Base-by-base conservation (phyloP, 2,797 vertebrate species). In the Gobionotothen gibberifrons region DNA sequence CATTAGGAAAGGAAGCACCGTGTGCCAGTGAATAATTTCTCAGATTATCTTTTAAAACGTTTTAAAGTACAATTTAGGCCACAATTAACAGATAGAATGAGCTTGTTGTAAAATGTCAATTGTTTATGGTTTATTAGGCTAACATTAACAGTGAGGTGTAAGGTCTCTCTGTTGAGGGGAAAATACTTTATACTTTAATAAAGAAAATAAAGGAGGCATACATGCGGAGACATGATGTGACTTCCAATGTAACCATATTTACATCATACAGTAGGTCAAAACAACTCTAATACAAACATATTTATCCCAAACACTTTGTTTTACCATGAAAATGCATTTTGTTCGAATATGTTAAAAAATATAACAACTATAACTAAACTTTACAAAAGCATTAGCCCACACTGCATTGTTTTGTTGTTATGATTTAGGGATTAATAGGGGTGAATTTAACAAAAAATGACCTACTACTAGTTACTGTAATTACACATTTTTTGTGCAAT, bases 361-460 rank as follows among this genome's bases (percentile, higher is more conserved):
- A 19, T 26, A 26, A 26, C 26, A 26, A 26, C 26, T 5, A 26
- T 22, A 10, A n/a, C 22, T 55, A 36, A 9, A 36, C 49, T 55
- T 14, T 55, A 48, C n/a, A 39, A 15, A 15, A 15, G 8, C 9
- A 13, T 19, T 9, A 29, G 32, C 21, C 32, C 6, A n/a, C 1
- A 9, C 56, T 67, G 47, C 14, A 22, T 43, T 68, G 42, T 46
- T 59, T 43, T 42, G n/a, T 17, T 40, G 10, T 60, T n/a, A 52
- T 43, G 0, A 52, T 16, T 39, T 19, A 13, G 19, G 8, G 5
- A n/a, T 22, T 17, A 29, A 48, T 26, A 16, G 22, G 14, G 40
- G 7, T 32, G 29, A 1, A 49, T 9, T 36, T 9, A 36, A 36
- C 32, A 21, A 13, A n/a, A 59, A 43, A 22, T 12, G 5, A 17